Base-by-base conservation (phyloP, 2,888 invertebrate species). In the Argynnis bischoffii region DNA sequence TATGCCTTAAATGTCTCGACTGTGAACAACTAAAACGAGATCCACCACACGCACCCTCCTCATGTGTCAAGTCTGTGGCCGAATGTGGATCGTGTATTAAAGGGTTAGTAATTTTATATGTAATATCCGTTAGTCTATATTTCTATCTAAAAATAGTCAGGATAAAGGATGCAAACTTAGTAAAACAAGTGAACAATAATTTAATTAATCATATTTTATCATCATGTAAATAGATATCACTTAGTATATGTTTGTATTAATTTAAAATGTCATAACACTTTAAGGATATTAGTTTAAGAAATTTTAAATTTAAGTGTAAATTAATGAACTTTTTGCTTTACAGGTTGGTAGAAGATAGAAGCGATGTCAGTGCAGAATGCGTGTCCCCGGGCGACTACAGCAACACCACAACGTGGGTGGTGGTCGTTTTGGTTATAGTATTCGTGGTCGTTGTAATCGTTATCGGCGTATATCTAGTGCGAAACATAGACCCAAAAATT, bases 1-100 rank as follows among this genome's bases (percentile, higher is more conserved):
- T 72, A 13, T 90, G 90, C 72, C 78, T 73, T 26, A 72, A 80
- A 54, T 90, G 90, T 67, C 76, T 88, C 21, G 70, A 75, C 18
- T 90, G 90, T 71, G 75, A 81, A 47, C 78, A 81, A 54, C 77
- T 85, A 21, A 82, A 84, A 55, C 79, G 89, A 8, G 79, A 82
- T n/a, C 76, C 81, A 2, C 80, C 81, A 1, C 31, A 54, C 3
- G 60, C 72, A 0, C 47, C 70, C 1, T 70, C 72, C 0, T 5
- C 64, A 1, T 89, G 90, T 70, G 80, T 87, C 67, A 83, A 78
- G 53, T 85, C 86, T 1, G 80, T 88, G 2, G 64, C 76, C 2
- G 79, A 84, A 1, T 90, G 90, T 70, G 90, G 90, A 48, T 66
- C 76, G 0, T 90, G 90, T 70, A 72, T 83, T 16, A 75, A 81